Percentiles rank a stretch among this genome's conserved stretches.
phyloP scores from a whole-genome alignment of 2,113 vertebrate species.

The Numenius arquata region DNA sequence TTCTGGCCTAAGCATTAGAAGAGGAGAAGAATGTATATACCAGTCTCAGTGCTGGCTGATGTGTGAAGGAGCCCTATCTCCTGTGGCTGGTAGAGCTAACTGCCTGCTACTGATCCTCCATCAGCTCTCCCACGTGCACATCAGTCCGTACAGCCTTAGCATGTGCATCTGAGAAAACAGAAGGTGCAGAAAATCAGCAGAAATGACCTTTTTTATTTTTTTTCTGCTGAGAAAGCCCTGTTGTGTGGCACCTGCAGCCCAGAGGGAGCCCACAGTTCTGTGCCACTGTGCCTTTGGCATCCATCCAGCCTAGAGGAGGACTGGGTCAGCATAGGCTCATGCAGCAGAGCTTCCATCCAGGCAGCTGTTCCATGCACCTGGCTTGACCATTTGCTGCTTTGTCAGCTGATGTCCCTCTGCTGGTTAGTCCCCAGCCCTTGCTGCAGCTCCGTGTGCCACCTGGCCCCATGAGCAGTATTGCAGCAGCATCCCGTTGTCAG shows the following conservation, averaged over 20 bases:
- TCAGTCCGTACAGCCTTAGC: not conserved
- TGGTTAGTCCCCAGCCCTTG: not conserved
- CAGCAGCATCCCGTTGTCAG: not conserved
- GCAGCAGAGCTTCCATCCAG: not conserved
- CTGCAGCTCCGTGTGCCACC: not conserved
- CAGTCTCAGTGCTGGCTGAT: not conserved
- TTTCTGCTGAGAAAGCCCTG: not conserved
- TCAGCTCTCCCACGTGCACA: not conserved
- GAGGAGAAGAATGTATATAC: fast-evolving
- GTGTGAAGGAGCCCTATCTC: not conserved
- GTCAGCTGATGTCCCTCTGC: not conserved
- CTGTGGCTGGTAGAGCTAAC: not conserved
- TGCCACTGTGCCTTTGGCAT: not conserved
- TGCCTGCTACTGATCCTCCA: not conserved
- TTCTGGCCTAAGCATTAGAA: not conserved
- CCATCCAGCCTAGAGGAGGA: not conserved
- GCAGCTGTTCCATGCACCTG: not conserved
- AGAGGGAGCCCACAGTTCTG: not conserved
- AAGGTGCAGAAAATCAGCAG: not conserved
- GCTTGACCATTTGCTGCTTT: not conserved
- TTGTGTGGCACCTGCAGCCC: not conserved
- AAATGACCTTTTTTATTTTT: not conserved
- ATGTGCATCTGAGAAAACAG: not conserved
- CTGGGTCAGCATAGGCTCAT: not conserved
- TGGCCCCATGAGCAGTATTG: fast-evolving